Percentiles rank a stretch among this genome's conserved stretches.
phyloP scores from a whole-genome alignment of 1,140 invertebrate genomes.

The Ephestia elutella region DNA sequence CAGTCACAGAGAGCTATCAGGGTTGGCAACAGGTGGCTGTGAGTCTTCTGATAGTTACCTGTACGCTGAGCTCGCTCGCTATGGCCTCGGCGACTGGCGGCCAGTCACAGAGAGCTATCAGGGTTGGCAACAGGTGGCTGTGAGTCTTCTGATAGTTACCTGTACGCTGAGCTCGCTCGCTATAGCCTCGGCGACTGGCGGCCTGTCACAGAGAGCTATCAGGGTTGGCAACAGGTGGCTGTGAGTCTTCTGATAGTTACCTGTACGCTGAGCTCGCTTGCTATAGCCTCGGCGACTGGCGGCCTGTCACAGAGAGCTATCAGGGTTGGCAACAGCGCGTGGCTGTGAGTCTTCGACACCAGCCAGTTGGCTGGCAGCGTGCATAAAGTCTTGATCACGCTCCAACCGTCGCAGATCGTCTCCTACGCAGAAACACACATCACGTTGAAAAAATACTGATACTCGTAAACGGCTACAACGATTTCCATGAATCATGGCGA shows the following conservation, averaged over 20 bases:
- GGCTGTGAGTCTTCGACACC: constrained; percentile 82
- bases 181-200: constrained; percentile 82
- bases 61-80: constrained; percentile 84
- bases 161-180: constrained; percentile 84
- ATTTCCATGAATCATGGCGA: too few species aligned
- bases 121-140: constrained; percentile 88
- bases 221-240: constrained; percentile 90
- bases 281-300: constrained; percentile 83
- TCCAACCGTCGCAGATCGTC: constrained; percentile 82
- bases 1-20: too few species aligned
- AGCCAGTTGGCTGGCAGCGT: constrained; percentile 93
- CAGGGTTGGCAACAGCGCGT: constrained; percentile 90
- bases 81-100: constrained; percentile 82
- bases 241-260: constrained; percentile 81
- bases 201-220: constrained; percentile 81
- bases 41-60: too few species aligned
- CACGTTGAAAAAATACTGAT: not conserved
- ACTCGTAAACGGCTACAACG: too few species aligned
- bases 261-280: constrained; percentile 83
- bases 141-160: constrained; percentile 82
- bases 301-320: constrained; percentile 81
- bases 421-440: constrained; percentile 71
- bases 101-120: constrained; percentile 83
- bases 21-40: too few species aligned
- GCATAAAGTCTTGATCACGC: constrained; percentile 93